Evolutionary conservation across 2,888 invertebrate species (phyloP), one percentile per base, ranked within the genome.

Genomic region (Nomada fabriciana): DNA sequence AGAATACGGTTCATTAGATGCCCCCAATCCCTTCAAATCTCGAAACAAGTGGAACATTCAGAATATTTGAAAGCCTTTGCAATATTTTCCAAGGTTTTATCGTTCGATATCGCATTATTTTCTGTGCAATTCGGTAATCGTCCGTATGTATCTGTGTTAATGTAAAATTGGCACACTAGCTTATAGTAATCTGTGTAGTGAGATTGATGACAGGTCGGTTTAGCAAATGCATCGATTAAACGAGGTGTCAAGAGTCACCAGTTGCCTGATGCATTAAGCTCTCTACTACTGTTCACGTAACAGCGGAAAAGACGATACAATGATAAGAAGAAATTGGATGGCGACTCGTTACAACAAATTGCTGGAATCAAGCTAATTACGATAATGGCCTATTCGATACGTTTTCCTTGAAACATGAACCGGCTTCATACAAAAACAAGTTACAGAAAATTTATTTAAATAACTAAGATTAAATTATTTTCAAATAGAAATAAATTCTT

Each of bases 211-310:
- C 36, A 13, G 50, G 29, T 3, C 18, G n/a, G n/a, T 3, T 13
- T n/a, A n/a, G 18, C 29, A n/a, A 23, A 29, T 52, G 52, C 36
- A 60, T 61, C 29, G 25, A 65, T 47, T 57, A 15, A 57, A 53
- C 43, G 53, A 57, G 29, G 29, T 57, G 47, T 47, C 43, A 43
- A 11, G 15, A 55, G 29, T 43, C 60, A 43, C 61, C 42, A 55
- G 25, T 18, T 55, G 61, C 15, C 61, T 47, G 70, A 55, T 50
- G 55, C 13, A 55, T 70, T 43, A 63, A 43, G 53, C 47, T 29
- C 29, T 29, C 0, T 61, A 29, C 75, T 53, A 55, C 61, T 76
- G 70, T 70, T 61, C 61, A 36, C 75, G 43, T 70, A 70, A 76
- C 29, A 20, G 47, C 20, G 47, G 36, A 59, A 59, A 57, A 59